These are phyloP conservation scores for Notoglanidium macrostoma DNA, from an alignment of 2,797 vertebrate species.

Conservation along the genomic window DNA sequence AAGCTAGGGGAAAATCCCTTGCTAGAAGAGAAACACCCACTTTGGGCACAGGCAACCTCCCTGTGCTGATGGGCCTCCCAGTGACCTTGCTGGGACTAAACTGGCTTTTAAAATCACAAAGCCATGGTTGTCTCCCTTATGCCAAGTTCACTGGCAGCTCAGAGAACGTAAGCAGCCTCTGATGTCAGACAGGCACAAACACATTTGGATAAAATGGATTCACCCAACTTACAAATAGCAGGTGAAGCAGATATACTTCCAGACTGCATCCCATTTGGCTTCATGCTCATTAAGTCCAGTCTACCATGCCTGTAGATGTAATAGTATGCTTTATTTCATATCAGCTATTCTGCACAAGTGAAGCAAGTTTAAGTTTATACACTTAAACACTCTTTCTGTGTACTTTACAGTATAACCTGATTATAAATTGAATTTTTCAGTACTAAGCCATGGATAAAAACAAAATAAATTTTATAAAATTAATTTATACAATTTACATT, in stretches of 20 bases:
- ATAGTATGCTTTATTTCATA: too few species aligned
- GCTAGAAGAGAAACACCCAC: slow-evolving; percentile 42
- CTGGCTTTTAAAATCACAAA: slow-evolving; percentile 51
- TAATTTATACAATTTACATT: background rate
- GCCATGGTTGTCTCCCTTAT: slow-evolving; percentile 49
- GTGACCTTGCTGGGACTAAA: slow-evolving; percentile 44
- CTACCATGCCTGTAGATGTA: too few species aligned
- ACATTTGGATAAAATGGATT: slow-evolving; percentile 17
- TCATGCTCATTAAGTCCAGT: background rate
- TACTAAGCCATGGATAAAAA: background rate
- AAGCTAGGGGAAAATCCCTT: slow-evolving; percentile 46
- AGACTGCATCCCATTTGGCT: background rate
- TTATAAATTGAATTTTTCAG: background rate
- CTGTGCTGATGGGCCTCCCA: slow-evolving; percentile 35
- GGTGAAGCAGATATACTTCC: background rate
- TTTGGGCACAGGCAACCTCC: slow-evolving; percentile 25
- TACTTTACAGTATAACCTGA: background rate
- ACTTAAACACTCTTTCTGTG: too few species aligned
- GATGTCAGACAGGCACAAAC: slow-evolving; percentile 48
- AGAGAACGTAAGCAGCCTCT: slow-evolving; percentile 15
- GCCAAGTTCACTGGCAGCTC: slow-evolving; percentile 44
- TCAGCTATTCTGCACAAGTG: too few species aligned
- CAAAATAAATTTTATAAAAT: background rate
- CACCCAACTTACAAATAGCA: background rate
- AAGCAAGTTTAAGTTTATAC: too few species aligned